Base-by-base conservation (phyloP, 2,113 vertebrate species). In the Thunnus maccoyii region DNA sequence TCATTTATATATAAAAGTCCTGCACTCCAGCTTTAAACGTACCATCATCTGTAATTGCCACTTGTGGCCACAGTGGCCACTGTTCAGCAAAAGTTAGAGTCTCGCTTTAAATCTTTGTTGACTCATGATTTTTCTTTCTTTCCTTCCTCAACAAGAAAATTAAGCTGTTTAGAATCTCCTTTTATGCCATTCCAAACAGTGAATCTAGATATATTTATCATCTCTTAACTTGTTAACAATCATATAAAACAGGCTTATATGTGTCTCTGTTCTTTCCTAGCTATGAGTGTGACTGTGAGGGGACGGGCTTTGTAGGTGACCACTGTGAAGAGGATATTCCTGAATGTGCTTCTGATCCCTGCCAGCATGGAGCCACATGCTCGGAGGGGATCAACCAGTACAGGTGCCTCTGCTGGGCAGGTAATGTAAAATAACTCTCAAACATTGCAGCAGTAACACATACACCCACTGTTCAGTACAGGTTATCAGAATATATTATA, bases 311-410 rank as follows among this genome's bases (percentile, higher is more conserved):
- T 2, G 83, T 91, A 47, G 98, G 98, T 0, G 44, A 78, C 13
- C 90, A 89, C 77, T 99, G 98, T 44, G 96, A 99, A 83, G 60
- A 91, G 58, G 97, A 99, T 67, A 96, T 99, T 71, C 94, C 93
- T 47, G 98, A 99, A 88, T 99, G 98, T 83, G 95, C 94, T 0
- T 99, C 98, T 0, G 78, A 92, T n/a, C 98, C 98, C 25, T 99
- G 98, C 55, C 91, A 94, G 65, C 95, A 99, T 68, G 90, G 94
- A 57, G 96, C 95, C 54, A 94, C 95, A 0, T 99, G 98, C 17
- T 58, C 94, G 80, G 97, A 99, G 41, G 96, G 96, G 20, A 84
- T 93, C 64, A 96, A 95, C 73, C 89, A 86, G 82, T 99, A 98
- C 89, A 71, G 72, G 81, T 99, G 98, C 80, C 88, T 93, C 66